These are phyloP conservation scores for Lacerta bilineata DNA, from an alignment of 2,797 vertebrate genomes.

Conservation along the genomic window DNA sequence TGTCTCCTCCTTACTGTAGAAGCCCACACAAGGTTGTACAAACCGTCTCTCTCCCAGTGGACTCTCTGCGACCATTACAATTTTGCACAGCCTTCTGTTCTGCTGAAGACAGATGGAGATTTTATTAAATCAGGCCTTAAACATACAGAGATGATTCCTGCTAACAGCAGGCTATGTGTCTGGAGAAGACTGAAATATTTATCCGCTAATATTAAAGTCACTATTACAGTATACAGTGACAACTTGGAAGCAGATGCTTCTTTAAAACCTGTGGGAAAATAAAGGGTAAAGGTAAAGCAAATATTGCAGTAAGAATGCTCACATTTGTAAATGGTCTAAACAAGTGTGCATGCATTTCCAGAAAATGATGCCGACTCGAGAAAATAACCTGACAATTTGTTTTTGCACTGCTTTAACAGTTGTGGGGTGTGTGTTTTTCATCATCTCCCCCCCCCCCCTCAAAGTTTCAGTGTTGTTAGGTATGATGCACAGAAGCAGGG, in stretches of 20 bases:
- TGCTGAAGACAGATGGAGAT: conserved; percentile 34
- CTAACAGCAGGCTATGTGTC: conserved; percentile 38
- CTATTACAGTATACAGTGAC: conserved; percentile 20
- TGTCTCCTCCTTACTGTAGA: conserved; percentile 22
- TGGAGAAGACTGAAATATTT: conserved; percentile 54
- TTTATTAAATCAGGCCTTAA: conserved; percentile 52
- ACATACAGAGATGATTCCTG: conserved; percentile 25
- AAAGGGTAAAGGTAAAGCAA: conserved; percentile 50
- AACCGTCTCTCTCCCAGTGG: background rate
- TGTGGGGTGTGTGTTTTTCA: conserved; percentile 44
- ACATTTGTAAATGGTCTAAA: conserved; percentile 48
- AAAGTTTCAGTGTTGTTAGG: conserved; percentile 66
- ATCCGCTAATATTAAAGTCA: conserved; percentile 36
- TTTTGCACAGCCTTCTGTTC: conserved; percentile 50
- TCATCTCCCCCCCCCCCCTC: conserved; percentile 36
- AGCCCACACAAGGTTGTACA: conserved; percentile 22
- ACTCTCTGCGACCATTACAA: conserved; percentile 35
- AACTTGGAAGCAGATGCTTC: conserved; percentile 31
- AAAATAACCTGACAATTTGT: conserved; percentile 74
- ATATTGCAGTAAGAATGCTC: conserved; percentile 43
- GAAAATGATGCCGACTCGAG: conserved; percentile 70
- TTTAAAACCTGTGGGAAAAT: conserved; percentile 58
- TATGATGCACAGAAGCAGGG: conserved; percentile 68
- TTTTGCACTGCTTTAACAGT: conserved; percentile 71
- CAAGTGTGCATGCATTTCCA: conserved; percentile 49